These are phyloP conservation scores for Motacilla tschutschensis DNA, from an alignment of 2,113 vertebrate genomes.

Conservation along the genomic window DNA sequence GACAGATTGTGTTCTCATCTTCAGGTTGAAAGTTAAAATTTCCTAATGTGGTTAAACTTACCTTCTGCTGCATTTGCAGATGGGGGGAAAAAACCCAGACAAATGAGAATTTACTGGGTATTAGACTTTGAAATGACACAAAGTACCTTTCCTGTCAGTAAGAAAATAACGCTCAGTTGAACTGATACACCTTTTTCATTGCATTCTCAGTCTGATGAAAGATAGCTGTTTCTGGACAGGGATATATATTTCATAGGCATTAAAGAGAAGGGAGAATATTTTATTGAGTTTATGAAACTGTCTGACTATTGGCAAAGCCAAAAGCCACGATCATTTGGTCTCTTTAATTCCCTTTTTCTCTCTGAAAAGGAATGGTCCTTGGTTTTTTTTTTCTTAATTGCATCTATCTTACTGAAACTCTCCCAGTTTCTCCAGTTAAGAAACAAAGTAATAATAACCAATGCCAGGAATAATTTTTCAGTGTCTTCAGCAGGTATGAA, in stretches of 20 bases:
- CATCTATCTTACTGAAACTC: neutral
- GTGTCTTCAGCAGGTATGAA: constrained; percentile 2
- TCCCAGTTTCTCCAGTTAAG: neutral
- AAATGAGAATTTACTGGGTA: neutral
- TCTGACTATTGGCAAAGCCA: neutral
- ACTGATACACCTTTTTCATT: neutral
- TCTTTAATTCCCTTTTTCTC: neutral
- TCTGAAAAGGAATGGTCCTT: neutral
- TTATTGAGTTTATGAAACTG: neutral
- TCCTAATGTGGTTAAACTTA: constrained; percentile 21
- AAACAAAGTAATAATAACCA: neutral
- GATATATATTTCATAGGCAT: neutral
- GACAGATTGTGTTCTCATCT: constrained; percentile 27
- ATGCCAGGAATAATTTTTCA: constrained; percentile 25
- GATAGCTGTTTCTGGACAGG: neutral
- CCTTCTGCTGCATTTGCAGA: neutral
- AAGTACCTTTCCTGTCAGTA: neutral
- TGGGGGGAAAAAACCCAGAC: neutral
- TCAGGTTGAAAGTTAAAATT: constrained; percentile 51
- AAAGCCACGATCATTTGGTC: neutral
- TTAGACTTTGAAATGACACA: constrained; percentile 15
- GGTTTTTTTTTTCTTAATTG: neutral
- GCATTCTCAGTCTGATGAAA: neutral
- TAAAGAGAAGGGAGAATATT: neutral
- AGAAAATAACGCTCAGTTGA: constrained; percentile 6